Evolutionary conservation across 2,888 invertebrate genomes (phyloP).

Genomic region (Cataglyphis albicans): DNA sequence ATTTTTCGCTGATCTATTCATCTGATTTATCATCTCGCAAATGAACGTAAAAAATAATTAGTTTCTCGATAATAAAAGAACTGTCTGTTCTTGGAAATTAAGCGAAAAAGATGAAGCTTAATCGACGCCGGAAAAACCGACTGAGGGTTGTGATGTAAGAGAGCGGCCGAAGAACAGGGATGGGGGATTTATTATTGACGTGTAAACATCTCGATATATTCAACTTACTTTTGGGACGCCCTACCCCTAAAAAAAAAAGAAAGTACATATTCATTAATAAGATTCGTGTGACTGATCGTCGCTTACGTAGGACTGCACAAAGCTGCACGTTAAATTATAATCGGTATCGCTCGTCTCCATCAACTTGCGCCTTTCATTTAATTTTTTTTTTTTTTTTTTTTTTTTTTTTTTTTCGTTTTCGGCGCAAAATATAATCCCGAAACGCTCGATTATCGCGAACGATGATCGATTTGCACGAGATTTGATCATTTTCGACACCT

Average conservation of each 20-base stretch:
- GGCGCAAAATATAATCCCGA: conserved; percentile 40
- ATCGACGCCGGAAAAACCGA: conserved; percentile 40
- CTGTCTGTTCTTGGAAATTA: not conserved
- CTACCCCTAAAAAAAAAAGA: conserved; percentile 86
- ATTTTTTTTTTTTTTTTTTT: not conserved
- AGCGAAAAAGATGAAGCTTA: not conserved
- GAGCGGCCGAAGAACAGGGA: conserved; percentile 78
- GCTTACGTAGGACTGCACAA: conserved; percentile 67
- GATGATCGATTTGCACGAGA: conserved; percentile 32
- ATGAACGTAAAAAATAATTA: not conserved
- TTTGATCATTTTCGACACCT: conserved; percentile 24
- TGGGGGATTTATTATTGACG: conserved; percentile 83
- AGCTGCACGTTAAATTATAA: conserved; percentile 60
- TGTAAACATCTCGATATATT: conserved; percentile 80
- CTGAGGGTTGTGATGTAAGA: conserved; percentile 67
- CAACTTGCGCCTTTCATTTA: conserved; percentile 28
- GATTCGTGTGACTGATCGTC: conserved; percentile 58
- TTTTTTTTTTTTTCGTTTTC: conserved; percentile 28
- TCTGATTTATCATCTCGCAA: not conserved
- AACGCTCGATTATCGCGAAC: conserved; percentile 55
- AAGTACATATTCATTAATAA: conserved; percentile 84
- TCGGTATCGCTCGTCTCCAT: conserved; percentile 48
- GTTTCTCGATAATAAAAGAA: not conserved
- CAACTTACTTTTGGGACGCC: conserved; percentile 86
- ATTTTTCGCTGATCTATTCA: not conserved